A percentile compares a stretch with the other conserved stretches of the same genome.
Evolutionary conservation across 2,113 vertebrate species (phyloP).

Genomic region (Colius striatus): DNA sequence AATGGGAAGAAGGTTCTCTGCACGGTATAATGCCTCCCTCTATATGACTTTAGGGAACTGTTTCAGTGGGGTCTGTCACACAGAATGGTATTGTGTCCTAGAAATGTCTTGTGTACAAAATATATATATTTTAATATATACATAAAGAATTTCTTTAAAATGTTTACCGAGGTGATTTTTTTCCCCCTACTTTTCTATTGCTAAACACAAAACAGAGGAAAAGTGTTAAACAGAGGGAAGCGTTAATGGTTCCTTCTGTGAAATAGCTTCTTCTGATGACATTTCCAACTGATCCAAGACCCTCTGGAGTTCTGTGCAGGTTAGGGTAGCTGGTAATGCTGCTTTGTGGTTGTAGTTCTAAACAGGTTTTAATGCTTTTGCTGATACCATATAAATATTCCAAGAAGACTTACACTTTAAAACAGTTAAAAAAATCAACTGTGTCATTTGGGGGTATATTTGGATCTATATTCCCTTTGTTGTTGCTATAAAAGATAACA

Average conservation of each 20-base stretch:
- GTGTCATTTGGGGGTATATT: neutral
- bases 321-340: neutral
- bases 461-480: conserved; percentile 44
- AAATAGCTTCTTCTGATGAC: neutral
- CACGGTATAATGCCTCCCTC: neutral
- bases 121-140: too few species aligned
- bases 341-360: neutral
- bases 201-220: neutral
- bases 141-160: neutral
- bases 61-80: neutral
- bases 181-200: neutral
- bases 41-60: neutral
- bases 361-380: conserved; percentile 7
- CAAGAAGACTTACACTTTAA: conserved; percentile 27
- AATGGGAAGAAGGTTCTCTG: neutral
- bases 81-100: neutral
- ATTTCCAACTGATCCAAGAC: neutral
- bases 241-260: neutral
- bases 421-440: conserved; percentile 3
- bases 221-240: neutral
- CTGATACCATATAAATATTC: conserved; percentile 4
- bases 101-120: neutral
- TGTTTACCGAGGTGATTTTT: neutral
- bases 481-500: conserved; percentile 41
- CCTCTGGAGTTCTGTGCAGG: neutral